Evolutionary conservation across 37 sponge, comb jelly and placozoan species (phyloP), one percentile per base, ranked within the genome.

Genomic region (Hexactinellida sp.): DNA sequence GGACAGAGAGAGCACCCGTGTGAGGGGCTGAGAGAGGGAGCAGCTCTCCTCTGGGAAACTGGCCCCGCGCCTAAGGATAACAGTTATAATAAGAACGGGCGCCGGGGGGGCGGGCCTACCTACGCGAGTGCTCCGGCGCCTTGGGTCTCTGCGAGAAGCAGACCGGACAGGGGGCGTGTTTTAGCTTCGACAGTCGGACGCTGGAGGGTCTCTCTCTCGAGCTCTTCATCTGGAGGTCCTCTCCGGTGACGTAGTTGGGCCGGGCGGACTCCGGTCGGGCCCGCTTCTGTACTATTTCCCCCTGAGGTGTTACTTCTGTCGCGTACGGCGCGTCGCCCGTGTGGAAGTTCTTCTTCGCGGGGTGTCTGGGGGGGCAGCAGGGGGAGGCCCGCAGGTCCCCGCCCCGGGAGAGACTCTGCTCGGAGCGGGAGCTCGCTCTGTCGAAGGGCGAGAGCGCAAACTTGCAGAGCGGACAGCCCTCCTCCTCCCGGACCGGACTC

Each of bases 391-490:
- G 9, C 52, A 47, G 52, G 52, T 47, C 52, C 28, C 5, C 21
- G 34, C 34, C 25, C 5, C 76, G 25, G 25, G 76, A 63, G 19
- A 63, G 76, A 63, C 76, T 63, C 76, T 63, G 76, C 34, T 63
- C 76, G 25, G 76, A 63, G 34, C 21, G 76, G 34, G 76, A 63
- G 34, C 76, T 32, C 76, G 76, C 76, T 63, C 76, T 63, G 76
- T 63, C 76, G 76, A 63, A 63, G 28, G 76, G 76, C 1, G 76
- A 63, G 5, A 63, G 34, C 34, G 76, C 76, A 23, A 63, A 63
- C 34, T 63, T 63, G 76, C 76, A 63, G 28, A 63, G 76, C 76
- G 76, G 76, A 63, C 76, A 63, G 76, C 32, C 13, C 32, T 63
- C 76, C 76, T 63, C 76, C 76, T 63, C 76, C 34, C 76, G 25